A percentile compares a stretch with the other conserved stretches of the same genome.
Conservation (phyloP, 2,797 vertebrate genomes). For the Xenopus petersii region DNA sequence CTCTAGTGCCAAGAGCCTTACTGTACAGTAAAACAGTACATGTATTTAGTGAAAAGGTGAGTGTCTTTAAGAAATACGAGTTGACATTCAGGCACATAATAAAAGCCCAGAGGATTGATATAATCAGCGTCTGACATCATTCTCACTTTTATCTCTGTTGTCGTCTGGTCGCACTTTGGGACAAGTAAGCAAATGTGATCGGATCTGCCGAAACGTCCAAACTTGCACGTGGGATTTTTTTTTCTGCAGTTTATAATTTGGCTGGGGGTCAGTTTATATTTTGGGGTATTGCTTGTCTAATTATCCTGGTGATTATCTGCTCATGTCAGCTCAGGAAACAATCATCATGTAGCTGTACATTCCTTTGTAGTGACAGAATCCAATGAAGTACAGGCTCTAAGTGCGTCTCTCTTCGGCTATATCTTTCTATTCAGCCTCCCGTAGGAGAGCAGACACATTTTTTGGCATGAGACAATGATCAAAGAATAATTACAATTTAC, state of each 20-base stretch:
- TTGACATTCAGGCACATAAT: too few species aligned
- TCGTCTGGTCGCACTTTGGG: slow-evolving; percentile 29
- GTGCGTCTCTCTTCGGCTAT: slow-evolving; percentile 7
- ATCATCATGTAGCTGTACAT: slow-evolving; percentile 28
- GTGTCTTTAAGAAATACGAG: too few species aligned
- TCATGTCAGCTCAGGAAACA: slow-evolving; percentile 34
- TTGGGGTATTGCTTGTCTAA: slow-evolving; percentile 29
- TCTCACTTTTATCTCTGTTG: slow-evolving; percentile 27
- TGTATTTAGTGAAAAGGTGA: too few species aligned
- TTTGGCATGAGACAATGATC: too few species aligned
- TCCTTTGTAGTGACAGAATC: slow-evolving; percentile 29
- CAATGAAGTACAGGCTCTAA: neutral
- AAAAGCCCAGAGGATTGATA: too few species aligned
- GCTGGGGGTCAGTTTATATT: slow-evolving; percentile 39
- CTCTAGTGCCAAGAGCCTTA: too few species aligned
- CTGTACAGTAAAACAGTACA: too few species aligned
- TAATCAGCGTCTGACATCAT: too few species aligned
- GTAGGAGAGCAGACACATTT: neutral
- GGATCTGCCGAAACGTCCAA: slow-evolving; percentile 39
- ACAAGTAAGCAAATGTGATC: slow-evolving; percentile 45
- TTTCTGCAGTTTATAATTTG: slow-evolving; percentile 37
- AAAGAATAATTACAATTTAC: too few species aligned
- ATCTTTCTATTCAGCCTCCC: slow-evolving; percentile 5
- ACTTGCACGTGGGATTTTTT: slow-evolving; percentile 42
- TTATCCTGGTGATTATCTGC: slow-evolving; percentile 46